A percentile compares a stretch with the other conserved stretches of the same genome.
Evolutionary conservation across 2,888 invertebrate genomes (phyloP).

Genomic region (Drosophila prostipennis): DNA sequence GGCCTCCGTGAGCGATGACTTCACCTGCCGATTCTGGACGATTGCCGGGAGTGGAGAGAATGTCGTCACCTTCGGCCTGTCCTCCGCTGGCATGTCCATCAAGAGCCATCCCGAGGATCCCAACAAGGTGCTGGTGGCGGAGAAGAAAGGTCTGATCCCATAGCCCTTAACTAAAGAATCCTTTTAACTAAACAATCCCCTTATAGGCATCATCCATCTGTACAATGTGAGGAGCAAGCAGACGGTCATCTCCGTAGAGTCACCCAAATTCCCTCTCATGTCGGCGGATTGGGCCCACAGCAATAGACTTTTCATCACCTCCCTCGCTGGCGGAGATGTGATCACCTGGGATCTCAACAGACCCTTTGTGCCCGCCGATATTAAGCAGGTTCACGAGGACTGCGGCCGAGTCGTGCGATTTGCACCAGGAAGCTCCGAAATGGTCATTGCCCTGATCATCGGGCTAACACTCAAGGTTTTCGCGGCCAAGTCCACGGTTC

Average conservation of each 20-base stretch:
- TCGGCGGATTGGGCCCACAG: slow-evolving; percentile 89
- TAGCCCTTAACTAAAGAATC: background rate
- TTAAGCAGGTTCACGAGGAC: slow-evolving; percentile 87
- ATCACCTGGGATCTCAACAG: slow-evolving; percentile 89
- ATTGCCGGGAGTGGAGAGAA: slow-evolving; percentile 85
- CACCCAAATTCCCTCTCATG: slow-evolving; percentile 87
- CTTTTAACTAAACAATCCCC: background rate
- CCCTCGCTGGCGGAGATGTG: slow-evolving; percentile 88
- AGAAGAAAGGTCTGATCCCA: slow-evolving; percentile 86
- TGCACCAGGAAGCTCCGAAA: slow-evolving; percentile 87
- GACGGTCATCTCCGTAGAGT: slow-evolving; percentile 88
- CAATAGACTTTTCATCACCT: slow-evolving; percentile 86
- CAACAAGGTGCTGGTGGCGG: slow-evolving; percentile 89
- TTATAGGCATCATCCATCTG: slow-evolving; percentile 87
- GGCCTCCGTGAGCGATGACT: slow-evolving; percentile 91
- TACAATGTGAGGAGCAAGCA: slow-evolving; percentile 89
- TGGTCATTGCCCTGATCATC: slow-evolving; percentile 87
- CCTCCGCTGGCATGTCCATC: slow-evolving; percentile 88
- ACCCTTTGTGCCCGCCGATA: slow-evolving; percentile 87
- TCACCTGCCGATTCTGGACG: slow-evolving; percentile 89
- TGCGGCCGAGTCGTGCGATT: slow-evolving; percentile 87
- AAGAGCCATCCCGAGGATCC: slow-evolving; percentile 89
- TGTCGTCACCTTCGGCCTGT: slow-evolving; percentile 87
- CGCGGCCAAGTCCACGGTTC: slow-evolving; percentile 86
- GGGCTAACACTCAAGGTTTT: slow-evolving; percentile 89